Percentiles rank a stretch among this genome's conserved stretches.
phyloP scores from a whole-genome alignment of 2,113 vertebrate genomes.

The Lophotis ruficrista region DNA sequence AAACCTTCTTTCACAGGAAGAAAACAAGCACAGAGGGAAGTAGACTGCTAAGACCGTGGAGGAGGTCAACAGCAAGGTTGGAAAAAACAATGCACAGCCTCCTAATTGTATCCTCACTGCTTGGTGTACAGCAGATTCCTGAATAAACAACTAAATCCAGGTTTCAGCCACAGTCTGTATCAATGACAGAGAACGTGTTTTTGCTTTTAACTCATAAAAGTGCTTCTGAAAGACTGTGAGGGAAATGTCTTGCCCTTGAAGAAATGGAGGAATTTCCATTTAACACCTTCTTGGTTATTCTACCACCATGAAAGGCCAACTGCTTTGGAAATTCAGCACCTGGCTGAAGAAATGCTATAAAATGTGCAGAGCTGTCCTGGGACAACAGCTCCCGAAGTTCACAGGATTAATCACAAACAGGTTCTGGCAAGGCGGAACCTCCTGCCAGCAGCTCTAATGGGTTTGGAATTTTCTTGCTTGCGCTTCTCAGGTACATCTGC shows the following conservation, averaged over 20 bases:
- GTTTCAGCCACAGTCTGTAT: not conserved
- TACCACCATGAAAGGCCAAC: not conserved
- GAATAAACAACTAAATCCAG: not conserved
- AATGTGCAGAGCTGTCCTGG: not conserved
- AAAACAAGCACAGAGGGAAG: not conserved
- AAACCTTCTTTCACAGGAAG: not conserved
- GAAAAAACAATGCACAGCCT: not conserved
- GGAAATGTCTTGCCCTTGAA: not conserved
- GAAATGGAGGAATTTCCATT: not conserved
- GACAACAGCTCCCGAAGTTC: not conserved
- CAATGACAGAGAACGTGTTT: not conserved
- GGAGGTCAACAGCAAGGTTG: not conserved
- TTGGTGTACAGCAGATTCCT: not conserved
- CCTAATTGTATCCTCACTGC: not conserved
- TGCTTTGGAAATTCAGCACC: not conserved
- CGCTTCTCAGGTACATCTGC: not conserved
- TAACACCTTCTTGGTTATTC: not conserved
- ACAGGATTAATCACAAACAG: conserved; percentile 15
- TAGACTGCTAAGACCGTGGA: accelerated
- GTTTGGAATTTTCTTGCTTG: not conserved
- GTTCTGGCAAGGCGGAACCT: not conserved
- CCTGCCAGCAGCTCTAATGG: conserved; percentile 38
- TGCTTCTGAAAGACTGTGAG: not conserved
- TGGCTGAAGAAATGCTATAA: not conserved
- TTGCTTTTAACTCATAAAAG: not conserved